These are phyloP conservation scores for Anthoscopus minutus DNA, from an alignment of 2,113 vertebrate genomes.

Conservation along the genomic window DNA sequence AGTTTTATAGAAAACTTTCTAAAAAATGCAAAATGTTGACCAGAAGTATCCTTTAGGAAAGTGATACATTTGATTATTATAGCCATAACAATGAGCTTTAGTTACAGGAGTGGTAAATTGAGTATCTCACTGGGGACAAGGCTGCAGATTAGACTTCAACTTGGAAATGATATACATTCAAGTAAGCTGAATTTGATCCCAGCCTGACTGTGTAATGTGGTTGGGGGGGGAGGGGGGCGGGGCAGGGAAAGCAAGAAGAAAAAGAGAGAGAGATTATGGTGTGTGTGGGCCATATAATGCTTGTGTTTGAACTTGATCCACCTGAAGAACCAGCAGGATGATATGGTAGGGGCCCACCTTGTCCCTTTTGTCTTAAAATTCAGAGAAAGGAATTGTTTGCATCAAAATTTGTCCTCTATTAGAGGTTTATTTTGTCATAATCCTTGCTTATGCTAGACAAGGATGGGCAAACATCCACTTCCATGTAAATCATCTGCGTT, in stretches of 20 bases:
- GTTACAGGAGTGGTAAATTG: conserved; percentile 46
- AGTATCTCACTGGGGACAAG: conserved; percentile 33
- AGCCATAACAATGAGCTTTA: conserved; percentile 41
- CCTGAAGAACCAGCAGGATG: neutral
- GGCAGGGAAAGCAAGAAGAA: neutral
- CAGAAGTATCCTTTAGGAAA: conserved; percentile 46
- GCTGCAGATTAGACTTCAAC: conserved; percentile 21
- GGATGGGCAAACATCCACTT: neutral
- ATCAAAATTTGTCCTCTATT: neutral
- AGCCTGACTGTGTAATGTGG: neutral
- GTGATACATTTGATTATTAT: conserved; percentile 49
- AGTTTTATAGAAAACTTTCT: neutral
- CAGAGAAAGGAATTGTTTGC: neutral
- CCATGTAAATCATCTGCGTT: neutral
- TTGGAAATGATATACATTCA: conserved; percentile 38
- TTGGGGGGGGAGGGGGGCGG: too few relatives aligned
- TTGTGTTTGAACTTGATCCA: conserved; percentile 23
- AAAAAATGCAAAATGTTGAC: neutral
- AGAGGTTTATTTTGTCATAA: neutral
- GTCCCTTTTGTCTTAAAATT: neutral
- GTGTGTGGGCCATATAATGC: neutral
- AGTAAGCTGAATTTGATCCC: conserved; percentile 33
- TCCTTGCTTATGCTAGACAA: neutral
- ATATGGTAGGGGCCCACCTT: neutral
- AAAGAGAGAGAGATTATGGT: neutral